phyloP scores from a whole-genome alignment of 2,797 vertebrate genomes.

The Cephalopachus bancanus region DNA sequence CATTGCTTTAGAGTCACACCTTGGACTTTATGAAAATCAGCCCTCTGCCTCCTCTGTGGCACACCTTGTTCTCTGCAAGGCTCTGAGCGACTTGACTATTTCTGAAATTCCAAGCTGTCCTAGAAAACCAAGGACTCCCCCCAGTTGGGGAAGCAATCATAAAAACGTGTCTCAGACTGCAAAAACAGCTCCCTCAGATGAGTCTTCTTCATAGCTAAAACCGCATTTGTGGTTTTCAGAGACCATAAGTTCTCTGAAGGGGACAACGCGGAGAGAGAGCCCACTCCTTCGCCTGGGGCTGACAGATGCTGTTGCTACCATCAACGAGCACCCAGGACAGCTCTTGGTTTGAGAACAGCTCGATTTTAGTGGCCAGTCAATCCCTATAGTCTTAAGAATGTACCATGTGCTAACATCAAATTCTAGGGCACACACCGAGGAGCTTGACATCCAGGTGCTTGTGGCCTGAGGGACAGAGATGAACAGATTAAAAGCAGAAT shows the following conservation, averaged over 20 bases:
- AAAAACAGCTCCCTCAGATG: slow-evolving; percentile 20
- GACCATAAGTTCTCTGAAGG: not conserved
- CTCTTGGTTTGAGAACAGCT: slow-evolving; percentile 61
- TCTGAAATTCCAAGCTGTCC: slow-evolving; percentile 40
- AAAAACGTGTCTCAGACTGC: slow-evolving; percentile 35
- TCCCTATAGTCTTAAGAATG: slow-evolving; percentile 69
- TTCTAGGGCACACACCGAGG: not conserved
- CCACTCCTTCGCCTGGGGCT: not conserved
- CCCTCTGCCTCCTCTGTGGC: not conserved
- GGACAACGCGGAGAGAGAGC: not conserved
- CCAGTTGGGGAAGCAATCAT: not conserved
- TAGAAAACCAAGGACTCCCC: slow-evolving; percentile 48
- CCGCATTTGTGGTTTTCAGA: slow-evolving; percentile 75
- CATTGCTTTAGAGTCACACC: slow-evolving; percentile 18
- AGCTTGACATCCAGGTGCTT: slow-evolving; percentile 47
- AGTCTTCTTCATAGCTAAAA: not conserved
- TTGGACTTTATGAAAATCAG: slow-evolving; percentile 22
- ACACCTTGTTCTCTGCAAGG: slow-evolving; percentile 16
- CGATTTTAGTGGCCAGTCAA: slow-evolving; percentile 29
- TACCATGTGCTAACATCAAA: not conserved
- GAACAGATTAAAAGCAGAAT: slow-evolving; percentile 33
- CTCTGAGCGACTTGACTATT: not conserved
- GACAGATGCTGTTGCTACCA: not conserved
- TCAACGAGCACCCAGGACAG: slow-evolving; percentile 75
- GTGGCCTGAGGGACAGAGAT: not conserved